These are phyloP conservation scores for Mionectes olivaceus DNA, from an alignment of 2,797 vertebrate genomes.

Conservation along the genomic window DNA sequence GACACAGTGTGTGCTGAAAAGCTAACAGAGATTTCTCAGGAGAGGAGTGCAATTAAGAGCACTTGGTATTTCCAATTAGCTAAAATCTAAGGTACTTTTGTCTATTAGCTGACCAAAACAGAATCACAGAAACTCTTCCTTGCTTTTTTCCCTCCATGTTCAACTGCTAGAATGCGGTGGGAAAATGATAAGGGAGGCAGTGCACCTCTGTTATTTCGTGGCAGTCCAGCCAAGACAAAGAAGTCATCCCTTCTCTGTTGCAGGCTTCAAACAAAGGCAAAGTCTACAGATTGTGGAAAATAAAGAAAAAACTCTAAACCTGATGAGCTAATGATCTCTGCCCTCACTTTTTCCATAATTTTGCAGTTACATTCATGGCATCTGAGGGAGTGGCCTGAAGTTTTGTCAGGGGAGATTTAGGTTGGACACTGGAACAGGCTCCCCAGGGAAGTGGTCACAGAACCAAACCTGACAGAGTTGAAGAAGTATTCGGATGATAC, in stretches of 20 bases:
- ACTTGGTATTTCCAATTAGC: background rate
- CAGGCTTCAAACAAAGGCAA: background rate
- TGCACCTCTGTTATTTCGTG: background rate
- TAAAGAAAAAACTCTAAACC: background rate
- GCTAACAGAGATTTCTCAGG: background rate
- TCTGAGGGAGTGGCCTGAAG: background rate
- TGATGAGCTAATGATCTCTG: background rate
- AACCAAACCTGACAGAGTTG: background rate
- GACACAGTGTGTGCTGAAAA: background rate
- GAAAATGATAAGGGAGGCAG: background rate
- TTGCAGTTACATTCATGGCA: background rate
- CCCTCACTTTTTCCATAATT: background rate
- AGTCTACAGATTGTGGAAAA: background rate
- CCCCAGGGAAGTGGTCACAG: background rate
- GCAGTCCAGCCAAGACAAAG: background rate
- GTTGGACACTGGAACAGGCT: background rate
- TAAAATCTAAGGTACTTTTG: background rate
- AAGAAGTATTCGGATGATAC: background rate
- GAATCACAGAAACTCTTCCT: background rate
- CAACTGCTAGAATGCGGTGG: background rate
- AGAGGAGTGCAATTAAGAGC: rapidly evolving
- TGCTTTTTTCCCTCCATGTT: background rate
- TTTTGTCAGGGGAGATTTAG: background rate
- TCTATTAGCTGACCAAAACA: background rate
- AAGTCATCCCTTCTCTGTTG: background rate